Base-by-base conservation (phyloP, 2,888 invertebrate species). In the Drosophila dives region DNA sequence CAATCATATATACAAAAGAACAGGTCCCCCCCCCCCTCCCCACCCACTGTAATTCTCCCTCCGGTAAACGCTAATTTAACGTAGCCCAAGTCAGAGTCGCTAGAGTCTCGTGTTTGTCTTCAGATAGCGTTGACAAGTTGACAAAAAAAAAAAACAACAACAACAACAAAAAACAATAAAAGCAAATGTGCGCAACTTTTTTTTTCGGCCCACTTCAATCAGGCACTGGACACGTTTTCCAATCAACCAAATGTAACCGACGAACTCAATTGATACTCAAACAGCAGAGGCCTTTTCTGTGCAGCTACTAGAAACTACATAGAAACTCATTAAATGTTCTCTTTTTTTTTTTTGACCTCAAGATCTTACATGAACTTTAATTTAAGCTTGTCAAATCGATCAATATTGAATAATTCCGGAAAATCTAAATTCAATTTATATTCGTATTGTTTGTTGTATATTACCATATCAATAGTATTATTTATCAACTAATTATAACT, bases 171-270 rank as follows among this genome's bases (percentile, higher is more conserved):
- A 38, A 38, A 8, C 38, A 15, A 23, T 23, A 45, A 23, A 45
- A 23, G 20, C 45, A 45, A 45, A 79, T 73, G 73, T 80, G 68
- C 77, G 80, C 29, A n/a, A 10, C 38, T 26, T 34, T 34, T 80
- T 80, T 75, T 71, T 81, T 82, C 87, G 87, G 84, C 69, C 51
- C 66, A 85, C 89, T 79, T 89, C 84, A 83, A 84, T 69, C 66
- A 66, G 53, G 8, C 42, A 51, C 53, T 38, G 71, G 48, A 75
- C 76, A 72, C 64, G 80, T 81, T 73, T 75, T 81, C 66, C 77
- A 85, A 85, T 85, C 84, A 89, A 72, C 48, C 71, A 58, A 74
- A 73, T 73, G 84, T 86, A 49, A 49, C 45, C 23, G 20, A 36
- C 55, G 48, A 51, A 53, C 50, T 59, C 59, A 63, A 54, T 55